Evolutionary conservation across 2,888 invertebrate genomes (phyloP).

Genomic region (Temnothorax ravouxi): DNA sequence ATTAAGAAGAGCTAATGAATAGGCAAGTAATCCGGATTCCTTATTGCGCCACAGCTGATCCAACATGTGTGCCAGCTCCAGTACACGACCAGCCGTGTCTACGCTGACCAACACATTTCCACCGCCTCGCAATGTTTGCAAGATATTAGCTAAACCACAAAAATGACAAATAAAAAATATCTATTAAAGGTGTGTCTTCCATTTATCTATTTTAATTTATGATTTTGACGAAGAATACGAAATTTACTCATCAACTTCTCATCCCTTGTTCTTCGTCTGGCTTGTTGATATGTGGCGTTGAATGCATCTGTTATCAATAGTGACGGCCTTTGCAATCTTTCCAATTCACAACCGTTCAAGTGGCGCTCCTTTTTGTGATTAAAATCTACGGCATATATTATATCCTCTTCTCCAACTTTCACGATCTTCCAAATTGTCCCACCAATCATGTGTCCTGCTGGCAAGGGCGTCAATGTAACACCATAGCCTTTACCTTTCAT

Average conservation of each 20-base stretch:
- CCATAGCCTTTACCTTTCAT: constrained; percentile 99
- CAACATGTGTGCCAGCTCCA: constrained; percentile 98
- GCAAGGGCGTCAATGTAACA: constrained; percentile 96
- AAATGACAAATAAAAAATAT: constrained; percentile 23
- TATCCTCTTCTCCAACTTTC: constrained; percentile 99
- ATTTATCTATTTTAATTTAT: background rate
- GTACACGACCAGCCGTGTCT: constrained; percentile 98
- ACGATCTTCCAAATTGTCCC: constrained; percentile 99
- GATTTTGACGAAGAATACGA: constrained; percentile 22
- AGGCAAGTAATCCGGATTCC: constrained; percentile 97
- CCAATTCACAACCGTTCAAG: constrained; percentile 98
- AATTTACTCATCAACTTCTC: constrained; percentile 97
- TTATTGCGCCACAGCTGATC: constrained; percentile 98
- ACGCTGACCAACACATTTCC: constrained; percentile 98
- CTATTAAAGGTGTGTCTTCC: constrained; percentile 2
- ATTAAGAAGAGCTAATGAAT: constrained; percentile 96
- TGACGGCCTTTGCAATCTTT: constrained; percentile 96
- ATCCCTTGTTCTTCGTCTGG: constrained; percentile 95
- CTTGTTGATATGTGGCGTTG: constrained; percentile 97
- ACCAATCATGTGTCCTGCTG: constrained; percentile 99
- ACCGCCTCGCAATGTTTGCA: constrained; percentile 96
- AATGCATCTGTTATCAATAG: constrained; percentile 98
- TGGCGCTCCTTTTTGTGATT: constrained; percentile 99
- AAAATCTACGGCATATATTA: constrained; percentile 99
- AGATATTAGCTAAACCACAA: constrained; percentile 92